Evolutionary conservation across 2,888 invertebrate genomes (phyloP).

Genomic region (Calliopum simillimum): DNA sequence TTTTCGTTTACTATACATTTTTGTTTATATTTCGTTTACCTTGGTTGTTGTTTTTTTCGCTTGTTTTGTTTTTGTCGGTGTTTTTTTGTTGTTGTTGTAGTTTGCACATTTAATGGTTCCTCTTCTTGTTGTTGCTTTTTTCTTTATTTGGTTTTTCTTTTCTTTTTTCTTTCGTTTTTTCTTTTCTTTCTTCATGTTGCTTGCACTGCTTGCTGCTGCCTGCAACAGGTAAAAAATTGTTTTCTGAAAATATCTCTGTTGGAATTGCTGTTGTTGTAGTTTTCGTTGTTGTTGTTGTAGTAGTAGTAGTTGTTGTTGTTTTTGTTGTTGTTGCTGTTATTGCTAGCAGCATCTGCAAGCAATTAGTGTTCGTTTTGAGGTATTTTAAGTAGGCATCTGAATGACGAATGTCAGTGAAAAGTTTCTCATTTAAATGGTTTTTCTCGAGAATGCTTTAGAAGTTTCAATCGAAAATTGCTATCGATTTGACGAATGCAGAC

Average conservation of each 20-base stretch:
- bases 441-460: conserved; percentile 6
- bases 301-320: conserved; percentile 1
- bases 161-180: background rate
- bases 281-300: conserved; percentile 3
- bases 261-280: conserved; percentile 9
- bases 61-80: conserved; percentile 2
- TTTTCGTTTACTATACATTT: background rate
- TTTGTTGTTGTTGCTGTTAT: background rate
- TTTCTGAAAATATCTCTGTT: conserved; percentile 25
- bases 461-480: no score
- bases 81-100: conserved; percentile 21
- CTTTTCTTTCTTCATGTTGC: background rate
- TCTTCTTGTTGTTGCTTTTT: conserved; percentile 10
- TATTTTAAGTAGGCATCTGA: conserved; percentile 25
- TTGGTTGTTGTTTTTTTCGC: conserved; percentile 11
- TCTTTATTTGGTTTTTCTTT: background rate
- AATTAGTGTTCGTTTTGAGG: conserved; percentile 54
- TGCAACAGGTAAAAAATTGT: conserved; percentile 32
- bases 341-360: conserved; percentile 46
- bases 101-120: conserved; percentile 11
- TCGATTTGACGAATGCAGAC: no score
- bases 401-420: conserved; percentile 29
- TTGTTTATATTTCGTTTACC: conserved; percentile 30
- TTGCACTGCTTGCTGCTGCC: conserved; percentile 13
- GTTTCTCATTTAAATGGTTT: conserved; percentile 18